phyloP scores from a whole-genome alignment of 2,113 vertebrate species.

The Meriones unguiculatus region DNA sequence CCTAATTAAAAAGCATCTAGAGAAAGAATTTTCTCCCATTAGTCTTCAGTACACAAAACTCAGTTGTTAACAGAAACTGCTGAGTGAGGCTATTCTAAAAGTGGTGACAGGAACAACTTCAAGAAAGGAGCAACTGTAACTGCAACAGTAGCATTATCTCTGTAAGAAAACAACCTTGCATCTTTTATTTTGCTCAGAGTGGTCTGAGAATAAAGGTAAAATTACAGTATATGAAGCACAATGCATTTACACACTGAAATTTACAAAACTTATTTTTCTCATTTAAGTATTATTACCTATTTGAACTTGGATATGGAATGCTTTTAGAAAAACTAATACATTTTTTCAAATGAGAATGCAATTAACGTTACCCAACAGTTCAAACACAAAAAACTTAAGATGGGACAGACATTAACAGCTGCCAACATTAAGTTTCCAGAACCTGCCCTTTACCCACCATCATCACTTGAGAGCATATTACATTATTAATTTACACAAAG shows the following conservation, averaged over 20 bases:
- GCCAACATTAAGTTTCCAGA: constrained; percentile 74
- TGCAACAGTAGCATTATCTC: constrained; percentile 50
- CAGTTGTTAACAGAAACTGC: constrained; percentile 24
- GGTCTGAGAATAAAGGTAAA: constrained; percentile 88
- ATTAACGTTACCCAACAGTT: constrained; percentile 81
- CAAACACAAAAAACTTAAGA: constrained; percentile 79
- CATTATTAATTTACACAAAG: constrained; percentile 72
- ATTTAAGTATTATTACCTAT: constrained; percentile 68
- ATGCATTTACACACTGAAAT: constrained; percentile 85
- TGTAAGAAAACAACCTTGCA: constrained; percentile 68
- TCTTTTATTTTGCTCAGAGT: constrained; percentile 89
- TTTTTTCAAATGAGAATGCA: constrained; percentile 80
- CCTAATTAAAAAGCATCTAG: constrained; percentile 7
- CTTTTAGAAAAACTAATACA: constrained; percentile 79
- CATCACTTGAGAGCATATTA: constrained; percentile 60
- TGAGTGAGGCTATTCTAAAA: constrained; percentile 28
- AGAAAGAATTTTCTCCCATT: constrained; percentile 17
- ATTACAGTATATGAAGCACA: constrained; percentile 85
- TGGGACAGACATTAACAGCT: constrained; percentile 81
- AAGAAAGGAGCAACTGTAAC: constrained; percentile 38
- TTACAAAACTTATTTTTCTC: constrained; percentile 83
- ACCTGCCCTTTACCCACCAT: constrained; percentile 52
- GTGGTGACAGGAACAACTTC: background rate
- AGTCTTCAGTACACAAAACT: constrained; percentile 47
- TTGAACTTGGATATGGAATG: constrained; percentile 65